Conservation (phyloP, 2,888 invertebrate species). For the Rhyacophila evoluta region DNA sequence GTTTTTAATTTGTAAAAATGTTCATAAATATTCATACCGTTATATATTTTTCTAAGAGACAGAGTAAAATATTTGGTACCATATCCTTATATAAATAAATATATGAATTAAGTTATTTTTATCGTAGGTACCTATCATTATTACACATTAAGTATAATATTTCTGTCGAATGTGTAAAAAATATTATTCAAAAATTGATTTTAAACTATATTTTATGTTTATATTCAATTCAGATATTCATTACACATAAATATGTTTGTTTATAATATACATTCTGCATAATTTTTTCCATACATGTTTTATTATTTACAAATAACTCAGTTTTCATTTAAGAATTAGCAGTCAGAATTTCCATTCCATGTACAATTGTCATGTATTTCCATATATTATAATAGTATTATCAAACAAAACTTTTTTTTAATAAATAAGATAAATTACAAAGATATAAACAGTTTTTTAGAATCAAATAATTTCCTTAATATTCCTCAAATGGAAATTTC, state of each 20-base stretch:
- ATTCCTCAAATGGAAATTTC: no score
- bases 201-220: slow-evolving; percentile 16
- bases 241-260: neutral
- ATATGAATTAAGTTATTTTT: slow-evolving; percentile 43
- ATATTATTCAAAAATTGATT: slow-evolving; percentile 33
- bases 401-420: no score
- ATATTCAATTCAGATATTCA: slow-evolving; percentile 8
- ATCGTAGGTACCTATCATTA: slow-evolving; percentile 28
- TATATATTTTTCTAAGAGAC: no score
- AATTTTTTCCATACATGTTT: no score
- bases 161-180: slow-evolving; percentile 42
- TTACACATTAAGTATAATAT: slow-evolving; percentile 19
- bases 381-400: no score
- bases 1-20: no score
- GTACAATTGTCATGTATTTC: no score
- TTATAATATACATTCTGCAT: neutral
- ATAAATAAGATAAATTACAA: no score
- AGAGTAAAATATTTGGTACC: neutral
- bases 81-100: neutral
- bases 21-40: no score
- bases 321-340: neutral
- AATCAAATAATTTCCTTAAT: no score
- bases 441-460: no score
- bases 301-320: neutral
- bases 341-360: neutral